Evolutionary conservation across 2,888 invertebrate genomes (phyloP).

Genomic region (Pterostichus niger): DNA sequence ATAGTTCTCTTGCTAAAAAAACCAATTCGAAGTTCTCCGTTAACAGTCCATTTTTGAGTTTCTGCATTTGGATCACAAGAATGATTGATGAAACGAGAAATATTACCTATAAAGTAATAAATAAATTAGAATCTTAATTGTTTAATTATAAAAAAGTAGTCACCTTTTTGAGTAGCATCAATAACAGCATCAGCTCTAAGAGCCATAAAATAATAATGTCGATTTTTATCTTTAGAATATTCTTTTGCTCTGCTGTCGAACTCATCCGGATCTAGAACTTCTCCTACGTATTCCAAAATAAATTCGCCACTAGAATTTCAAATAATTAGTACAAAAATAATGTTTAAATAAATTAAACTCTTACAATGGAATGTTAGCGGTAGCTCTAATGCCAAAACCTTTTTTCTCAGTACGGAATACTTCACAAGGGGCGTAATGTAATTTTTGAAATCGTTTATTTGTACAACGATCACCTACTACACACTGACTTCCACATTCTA

Average conservation of each 20-base stretch:
- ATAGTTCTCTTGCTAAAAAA: slow-evolving; percentile 96
- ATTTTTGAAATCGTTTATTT: slow-evolving; percentile 95
- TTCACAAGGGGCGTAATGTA: slow-evolving; percentile 90
- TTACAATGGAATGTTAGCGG: slow-evolving; percentile 86
- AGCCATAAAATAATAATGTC: slow-evolving; percentile 99
- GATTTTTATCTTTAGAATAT: slow-evolving; percentile 93
- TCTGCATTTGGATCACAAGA: slow-evolving; percentile 99
- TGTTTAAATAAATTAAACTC: slow-evolving; percentile 71
- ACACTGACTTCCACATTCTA: slow-evolving; percentile 97
- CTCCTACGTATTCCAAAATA: slow-evolving; percentile 99
- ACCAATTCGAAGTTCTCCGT: slow-evolving; percentile 95
- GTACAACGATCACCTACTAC: slow-evolving; percentile 94
- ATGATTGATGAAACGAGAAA: slow-evolving; percentile 98
- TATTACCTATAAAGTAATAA: slow-evolving; percentile 82
- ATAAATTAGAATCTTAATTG: slow-evolving; percentile 7
- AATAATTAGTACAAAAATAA: slow-evolving; percentile 27
- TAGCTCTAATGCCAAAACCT: slow-evolving; percentile 94
- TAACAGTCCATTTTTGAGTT: slow-evolving; percentile 98
- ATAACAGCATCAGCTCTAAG: slow-evolving; percentile 95
- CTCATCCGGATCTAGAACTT: slow-evolving; percentile 94
- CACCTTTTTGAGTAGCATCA: slow-evolving; percentile 94
- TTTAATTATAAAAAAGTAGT: slow-evolving; percentile 29
- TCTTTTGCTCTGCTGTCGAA: slow-evolving; percentile 93
- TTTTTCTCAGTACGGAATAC: slow-evolving; percentile 96
- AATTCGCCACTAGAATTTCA: slow-evolving; percentile 88